Conservation (phyloP, 2,797 vertebrate genomes). For the Eurystomus glaucurus region DNA sequence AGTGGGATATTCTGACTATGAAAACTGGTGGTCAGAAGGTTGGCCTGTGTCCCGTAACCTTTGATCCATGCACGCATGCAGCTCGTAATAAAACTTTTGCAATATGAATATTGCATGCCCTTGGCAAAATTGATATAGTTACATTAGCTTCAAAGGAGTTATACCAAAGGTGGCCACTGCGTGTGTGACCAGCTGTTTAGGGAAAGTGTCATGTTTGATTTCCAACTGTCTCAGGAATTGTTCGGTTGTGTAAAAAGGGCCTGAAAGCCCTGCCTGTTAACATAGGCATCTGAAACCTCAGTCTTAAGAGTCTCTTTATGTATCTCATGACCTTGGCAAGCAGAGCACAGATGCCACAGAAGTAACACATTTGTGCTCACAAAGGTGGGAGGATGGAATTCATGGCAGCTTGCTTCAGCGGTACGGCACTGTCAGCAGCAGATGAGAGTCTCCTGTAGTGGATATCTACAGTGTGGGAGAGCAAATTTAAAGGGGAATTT, state of each 20-base stretch:
- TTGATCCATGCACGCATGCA: neutral
- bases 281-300: neutral
- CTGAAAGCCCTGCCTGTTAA: neutral
- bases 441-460: neutral
- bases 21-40: neutral
- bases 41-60: neutral
- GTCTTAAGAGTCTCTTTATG: neutral
- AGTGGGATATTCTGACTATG: neutral
- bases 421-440: neutral
- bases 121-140: neutral
- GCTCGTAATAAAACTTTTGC: slow-evolving; percentile 27
- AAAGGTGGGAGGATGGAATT: neutral
- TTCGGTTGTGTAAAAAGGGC: neutral
- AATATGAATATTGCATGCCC: neutral
- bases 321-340: neutral
- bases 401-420: neutral
- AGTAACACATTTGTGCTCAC: neutral
- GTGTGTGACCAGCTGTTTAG: neutral
- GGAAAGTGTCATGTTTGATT: neutral
- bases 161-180: neutral
- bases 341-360: neutral
- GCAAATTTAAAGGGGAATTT: neutral
- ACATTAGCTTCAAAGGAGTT: neutral
- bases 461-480: neutral
- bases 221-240: neutral